phyloP scores from a whole-genome alignment of 2,797 vertebrate species.

The Mastacembelus armatus region DNA sequence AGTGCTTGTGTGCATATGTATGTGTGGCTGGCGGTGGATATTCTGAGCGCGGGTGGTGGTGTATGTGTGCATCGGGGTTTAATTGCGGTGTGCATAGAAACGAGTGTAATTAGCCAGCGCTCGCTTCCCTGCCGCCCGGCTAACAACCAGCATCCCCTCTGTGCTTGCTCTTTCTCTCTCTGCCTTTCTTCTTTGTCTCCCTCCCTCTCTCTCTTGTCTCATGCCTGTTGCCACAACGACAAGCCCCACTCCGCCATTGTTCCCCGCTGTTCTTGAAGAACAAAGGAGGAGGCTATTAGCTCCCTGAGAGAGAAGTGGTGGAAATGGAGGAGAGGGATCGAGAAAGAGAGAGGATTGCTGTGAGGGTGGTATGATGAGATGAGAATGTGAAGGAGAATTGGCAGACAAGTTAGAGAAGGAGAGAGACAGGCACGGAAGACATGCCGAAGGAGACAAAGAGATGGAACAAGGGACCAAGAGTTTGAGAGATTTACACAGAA shows the following conservation, averaged over 20 bases:
- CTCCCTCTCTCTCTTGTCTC: conserved; percentile 73
- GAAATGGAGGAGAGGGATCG: conserved; percentile 75
- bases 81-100: conserved; percentile 83
- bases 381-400: conserved; percentile 62
- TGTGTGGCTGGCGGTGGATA: conserved; percentile 65
- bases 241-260: conserved; percentile 80
- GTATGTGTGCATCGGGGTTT: conserved; percentile 76
- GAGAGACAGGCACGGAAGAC: conserved; percentile 38
- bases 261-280: conserved; percentile 83
- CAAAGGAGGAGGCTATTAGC: conserved; percentile 86
- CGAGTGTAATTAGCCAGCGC: conserved; percentile 82
- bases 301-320: conserved; percentile 75
- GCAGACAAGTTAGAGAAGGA: conserved; percentile 50
- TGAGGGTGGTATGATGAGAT: conserved; percentile 68
- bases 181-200: conserved; percentile 75
- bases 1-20: conserved; percentile 34
- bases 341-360: conserved; percentile 67
- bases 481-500: conserved; percentile 45
- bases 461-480: conserved; percentile 41
- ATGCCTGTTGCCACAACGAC: conserved; percentile 82
- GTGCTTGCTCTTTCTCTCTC: conserved; percentile 72
- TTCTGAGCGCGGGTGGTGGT: conserved; percentile 68
- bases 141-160: conserved; percentile 83
- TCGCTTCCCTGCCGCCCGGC: conserved; percentile 79
- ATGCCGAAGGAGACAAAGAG: conserved; percentile 49